Conservation (phyloP, 2,113 vertebrate species). For the Hippocampus abdominalis region DNA sequence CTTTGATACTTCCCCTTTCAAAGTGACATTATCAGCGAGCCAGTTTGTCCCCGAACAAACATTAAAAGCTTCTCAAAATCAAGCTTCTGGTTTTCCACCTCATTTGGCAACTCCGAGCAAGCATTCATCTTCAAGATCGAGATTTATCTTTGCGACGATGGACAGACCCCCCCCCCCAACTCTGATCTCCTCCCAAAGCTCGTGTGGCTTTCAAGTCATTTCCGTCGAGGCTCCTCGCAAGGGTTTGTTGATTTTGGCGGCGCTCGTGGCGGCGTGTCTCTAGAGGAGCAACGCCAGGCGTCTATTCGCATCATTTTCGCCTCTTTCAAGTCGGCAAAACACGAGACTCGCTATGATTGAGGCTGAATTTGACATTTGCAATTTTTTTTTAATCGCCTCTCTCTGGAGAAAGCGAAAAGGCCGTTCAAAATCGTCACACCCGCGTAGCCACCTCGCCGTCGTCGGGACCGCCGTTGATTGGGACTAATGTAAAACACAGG, state of each 20-base stretch:
- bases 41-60: neutral
- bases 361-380: neutral
- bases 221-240: neutral
- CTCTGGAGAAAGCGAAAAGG: neutral
- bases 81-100: conserved; percentile 1
- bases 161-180: neutral
- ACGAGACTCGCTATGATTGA: neutral
- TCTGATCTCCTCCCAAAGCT: neutral
- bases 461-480: conserved; percentile 2
- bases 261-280: neutral
- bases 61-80: neutral
- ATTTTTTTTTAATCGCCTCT: neutral
- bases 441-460: neutral
- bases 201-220: neutral
- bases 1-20: neutral
- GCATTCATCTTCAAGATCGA: neutral
- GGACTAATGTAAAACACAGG: conserved; percentile 13
- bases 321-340: neutral
- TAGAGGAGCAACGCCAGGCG: neutral
- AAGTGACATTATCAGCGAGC: neutral
- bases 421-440: neutral
- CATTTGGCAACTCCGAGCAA: neutral
- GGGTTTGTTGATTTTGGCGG: neutral
- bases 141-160: neutral
- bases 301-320: neutral